phyloP scores from a whole-genome alignment of 2,888 invertebrate species.

The Fissipunctia ypsillon region DNA sequence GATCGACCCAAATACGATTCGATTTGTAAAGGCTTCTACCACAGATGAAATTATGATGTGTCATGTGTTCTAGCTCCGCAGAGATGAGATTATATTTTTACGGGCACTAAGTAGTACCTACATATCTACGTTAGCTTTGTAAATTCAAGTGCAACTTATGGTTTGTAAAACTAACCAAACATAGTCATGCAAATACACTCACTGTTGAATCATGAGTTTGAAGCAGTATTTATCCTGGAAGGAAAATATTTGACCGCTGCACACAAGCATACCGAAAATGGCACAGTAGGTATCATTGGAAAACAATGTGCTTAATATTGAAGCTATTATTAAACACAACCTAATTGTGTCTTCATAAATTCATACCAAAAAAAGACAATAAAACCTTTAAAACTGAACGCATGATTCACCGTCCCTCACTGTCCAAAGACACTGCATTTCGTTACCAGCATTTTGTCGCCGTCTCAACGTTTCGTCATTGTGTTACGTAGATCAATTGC shows the following conservation, averaged over 20 bases:
- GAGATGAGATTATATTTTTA: slow-evolving; percentile 2
- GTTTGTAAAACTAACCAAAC: slow-evolving; percentile 18
- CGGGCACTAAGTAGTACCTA: neutral
- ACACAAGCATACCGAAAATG: neutral
- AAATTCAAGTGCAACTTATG: neutral
- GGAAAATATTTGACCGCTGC: slow-evolving; percentile 22
- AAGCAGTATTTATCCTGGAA: slow-evolving; percentile 24
- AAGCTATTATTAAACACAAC: slow-evolving; percentile 7
- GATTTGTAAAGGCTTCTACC: slow-evolving; percentile 25
- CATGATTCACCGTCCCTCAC: slow-evolving; percentile 49
- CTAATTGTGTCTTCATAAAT: neutral
- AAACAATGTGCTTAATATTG: slow-evolving; percentile 20
- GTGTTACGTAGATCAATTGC: slow-evolving; percentile 55
- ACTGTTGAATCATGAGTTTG: slow-evolving; percentile 20
- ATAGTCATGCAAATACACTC: neutral
- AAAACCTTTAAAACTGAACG: slow-evolving; percentile 9
- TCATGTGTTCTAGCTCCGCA: neutral
- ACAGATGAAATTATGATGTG: slow-evolving; percentile 19
- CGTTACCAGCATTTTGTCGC: slow-evolving; percentile 49
- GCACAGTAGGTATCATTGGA: neutral
- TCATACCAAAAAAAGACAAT: slow-evolving; percentile 19
- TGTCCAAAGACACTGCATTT: slow-evolving; percentile 29
- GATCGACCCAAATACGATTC: slow-evolving; percentile 12
- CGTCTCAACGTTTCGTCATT: slow-evolving; percentile 51
- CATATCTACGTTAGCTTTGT: neutral